These are phyloP conservation scores for Drosophila erecta DNA, from an alignment of 1,140 invertebrate genomes.

Conservation along the genomic window DNA sequence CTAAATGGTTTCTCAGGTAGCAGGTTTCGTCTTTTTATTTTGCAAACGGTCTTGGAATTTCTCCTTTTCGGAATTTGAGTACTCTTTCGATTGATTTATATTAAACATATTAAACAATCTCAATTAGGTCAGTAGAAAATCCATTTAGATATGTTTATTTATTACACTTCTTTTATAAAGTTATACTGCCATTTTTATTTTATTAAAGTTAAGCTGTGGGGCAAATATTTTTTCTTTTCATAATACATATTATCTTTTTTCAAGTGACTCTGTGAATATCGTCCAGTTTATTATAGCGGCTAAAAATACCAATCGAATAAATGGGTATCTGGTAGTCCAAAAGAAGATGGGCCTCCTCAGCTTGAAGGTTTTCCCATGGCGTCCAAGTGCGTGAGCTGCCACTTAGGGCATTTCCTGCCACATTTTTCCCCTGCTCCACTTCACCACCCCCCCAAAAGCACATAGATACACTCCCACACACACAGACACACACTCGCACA, in stretches of 20 bases:
- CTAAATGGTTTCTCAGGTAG: conserved; percentile 56
- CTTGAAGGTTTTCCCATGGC: conserved; percentile 5
- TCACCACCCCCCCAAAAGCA: background rate
- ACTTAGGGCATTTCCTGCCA: conserved; percentile 67
- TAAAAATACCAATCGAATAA: background rate
- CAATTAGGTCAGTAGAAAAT: background rate
- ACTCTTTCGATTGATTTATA: background rate
- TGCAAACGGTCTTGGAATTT: background rate
- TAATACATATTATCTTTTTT: too few relatives aligned
- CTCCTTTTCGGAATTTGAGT: background rate
- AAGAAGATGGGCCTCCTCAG: conserved; percentile 1
- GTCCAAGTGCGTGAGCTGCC: conserved; percentile 56
- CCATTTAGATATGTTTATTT: too few relatives aligned
- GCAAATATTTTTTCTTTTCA: background rate
- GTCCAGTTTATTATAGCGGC: too few relatives aligned
- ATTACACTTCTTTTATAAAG: too few relatives aligned
- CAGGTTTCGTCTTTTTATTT: conserved; percentile 34
- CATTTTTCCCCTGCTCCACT: conserved; percentile 1
- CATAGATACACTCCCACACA: conserved; percentile 15
- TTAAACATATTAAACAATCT: background rate
- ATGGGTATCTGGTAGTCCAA: background rate
- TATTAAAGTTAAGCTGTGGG: too few relatives aligned
- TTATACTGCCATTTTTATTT: too few relatives aligned
- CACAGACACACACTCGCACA: conserved; percentile 10
- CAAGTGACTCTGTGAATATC: too few relatives aligned